Evolutionary conservation across 1,140 invertebrate genomes (phyloP).

Genomic region (Centruroides vittatus): DNA sequence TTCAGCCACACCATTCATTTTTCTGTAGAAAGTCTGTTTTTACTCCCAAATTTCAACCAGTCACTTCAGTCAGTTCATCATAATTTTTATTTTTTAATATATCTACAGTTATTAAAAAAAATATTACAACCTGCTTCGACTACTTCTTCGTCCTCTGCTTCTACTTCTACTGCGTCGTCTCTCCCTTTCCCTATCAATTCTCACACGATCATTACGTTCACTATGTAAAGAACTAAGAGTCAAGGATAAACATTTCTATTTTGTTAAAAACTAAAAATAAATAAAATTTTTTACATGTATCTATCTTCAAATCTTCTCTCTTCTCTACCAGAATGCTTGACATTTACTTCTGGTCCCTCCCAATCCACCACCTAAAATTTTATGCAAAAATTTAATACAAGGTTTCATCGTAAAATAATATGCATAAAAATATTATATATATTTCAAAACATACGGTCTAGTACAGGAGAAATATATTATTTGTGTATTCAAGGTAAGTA

Average conservation of each 20-base stretch:
- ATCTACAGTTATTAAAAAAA: constrained; percentile 12
- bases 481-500: too few relatives aligned
- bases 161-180: constrained; percentile 15
- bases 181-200: constrained; percentile 18
- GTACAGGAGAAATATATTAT: too few relatives aligned
- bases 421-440: too few relatives aligned
- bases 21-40: too few relatives aligned
- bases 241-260: not conserved
- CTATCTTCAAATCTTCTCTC: constrained; percentile 24
- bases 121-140: constrained; percentile 17
- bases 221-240: not conserved
- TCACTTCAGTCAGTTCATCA: not conserved
- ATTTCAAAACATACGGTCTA: too few relatives aligned
- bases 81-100: constrained; percentile 2
- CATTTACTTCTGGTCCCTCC: constrained; percentile 87
- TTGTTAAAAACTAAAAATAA: not conserved
- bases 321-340: constrained; percentile 88
- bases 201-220: not conserved
- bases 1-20: too few relatives aligned
- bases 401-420: too few relatives aligned
- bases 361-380: constrained; percentile 59
- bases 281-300: constrained; percentile 1
- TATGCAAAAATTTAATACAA: too few relatives aligned
- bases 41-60: too few relatives aligned
- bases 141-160: constrained; percentile 20